Conservation (phyloP, 2,888 invertebrate species). For the Sminthurinus aureus region DNA sequence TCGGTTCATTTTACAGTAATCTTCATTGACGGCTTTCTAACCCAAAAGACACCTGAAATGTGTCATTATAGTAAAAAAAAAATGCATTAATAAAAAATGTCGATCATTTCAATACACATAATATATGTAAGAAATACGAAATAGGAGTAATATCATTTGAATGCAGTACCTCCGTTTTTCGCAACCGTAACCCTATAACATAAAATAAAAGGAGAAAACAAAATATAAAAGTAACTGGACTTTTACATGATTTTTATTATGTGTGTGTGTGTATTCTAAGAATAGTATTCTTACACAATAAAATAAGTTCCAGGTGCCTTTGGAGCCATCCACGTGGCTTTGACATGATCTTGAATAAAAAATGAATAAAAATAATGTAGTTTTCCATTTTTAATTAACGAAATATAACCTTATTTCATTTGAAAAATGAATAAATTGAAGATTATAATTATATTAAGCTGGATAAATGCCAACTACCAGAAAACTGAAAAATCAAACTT, state of each 20-base stretch:
- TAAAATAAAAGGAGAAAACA: background rate
- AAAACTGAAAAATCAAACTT: too few species aligned
- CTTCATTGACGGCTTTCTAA: slow-evolving; percentile 6
- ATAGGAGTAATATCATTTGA: too few species aligned
- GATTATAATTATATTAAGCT: too few species aligned
- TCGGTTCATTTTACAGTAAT: slow-evolving; percentile 18
- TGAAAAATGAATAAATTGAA: too few species aligned
- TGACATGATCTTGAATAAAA: slow-evolving; percentile 22
- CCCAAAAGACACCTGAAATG: slow-evolving; percentile 24
- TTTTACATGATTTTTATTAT: background rate
- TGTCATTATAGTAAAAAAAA: too few species aligned
- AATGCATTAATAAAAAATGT: too few species aligned
- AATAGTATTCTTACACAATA: slow-evolving; percentile 34
- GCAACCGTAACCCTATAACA: slow-evolving; percentile 8
- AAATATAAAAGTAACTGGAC: background rate
- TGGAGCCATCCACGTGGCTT: slow-evolving; percentile 35
- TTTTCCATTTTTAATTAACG: too few species aligned
- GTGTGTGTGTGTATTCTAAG: slow-evolving; percentile 3
- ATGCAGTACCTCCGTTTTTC: slow-evolving; percentile 16
- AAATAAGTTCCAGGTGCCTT: slow-evolving; percentile 33
- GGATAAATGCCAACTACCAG: too few species aligned
- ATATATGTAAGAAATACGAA: too few species aligned
- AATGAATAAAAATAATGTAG: too few species aligned
- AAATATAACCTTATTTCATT: too few species aligned
- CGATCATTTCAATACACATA: too few species aligned